Percentiles rank a stretch among this genome's conserved stretches.
Conservation (phyloP, 2,888 invertebrate species). For the Conomelus anceps region DNA sequence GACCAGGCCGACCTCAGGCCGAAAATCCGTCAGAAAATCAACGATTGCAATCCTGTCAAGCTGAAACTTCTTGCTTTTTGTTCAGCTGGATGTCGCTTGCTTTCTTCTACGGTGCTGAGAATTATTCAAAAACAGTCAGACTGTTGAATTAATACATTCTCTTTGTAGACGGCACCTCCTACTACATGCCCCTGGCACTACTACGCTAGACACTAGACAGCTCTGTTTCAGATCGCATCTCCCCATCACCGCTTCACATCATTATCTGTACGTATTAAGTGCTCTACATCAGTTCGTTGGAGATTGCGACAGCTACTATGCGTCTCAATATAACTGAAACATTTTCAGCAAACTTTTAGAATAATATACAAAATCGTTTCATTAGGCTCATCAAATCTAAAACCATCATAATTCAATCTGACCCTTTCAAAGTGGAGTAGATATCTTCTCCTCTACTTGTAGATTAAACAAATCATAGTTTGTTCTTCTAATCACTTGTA, state of each 20-base stretch:
- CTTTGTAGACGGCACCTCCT: background rate
- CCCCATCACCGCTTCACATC: no score
- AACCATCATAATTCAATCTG: no score
- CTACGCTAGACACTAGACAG: background rate
- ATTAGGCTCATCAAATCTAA: no score
- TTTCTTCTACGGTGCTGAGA: background rate
- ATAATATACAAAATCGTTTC: background rate
- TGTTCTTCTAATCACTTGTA: no score
- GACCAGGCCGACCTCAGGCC: background rate
- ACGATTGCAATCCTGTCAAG: background rate
- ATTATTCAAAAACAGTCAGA: background rate
- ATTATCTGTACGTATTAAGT: background rate
- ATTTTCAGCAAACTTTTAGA: background rate
- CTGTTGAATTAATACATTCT: background rate
- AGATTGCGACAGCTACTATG: background rate
- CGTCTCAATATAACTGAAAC: background rate
- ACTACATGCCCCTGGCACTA: background rate
- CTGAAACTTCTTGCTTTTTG: background rate
- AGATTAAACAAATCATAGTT: no score
- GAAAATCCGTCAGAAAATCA: background rate
- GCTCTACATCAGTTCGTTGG: background rate
- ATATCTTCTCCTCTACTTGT: no score
- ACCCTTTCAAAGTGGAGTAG: no score
- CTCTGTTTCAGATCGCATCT: background rate
- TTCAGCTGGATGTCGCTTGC: background rate